phyloP scores from a whole-genome alignment of 2,797 vertebrate genomes.

The Crax fasciolata region DNA sequence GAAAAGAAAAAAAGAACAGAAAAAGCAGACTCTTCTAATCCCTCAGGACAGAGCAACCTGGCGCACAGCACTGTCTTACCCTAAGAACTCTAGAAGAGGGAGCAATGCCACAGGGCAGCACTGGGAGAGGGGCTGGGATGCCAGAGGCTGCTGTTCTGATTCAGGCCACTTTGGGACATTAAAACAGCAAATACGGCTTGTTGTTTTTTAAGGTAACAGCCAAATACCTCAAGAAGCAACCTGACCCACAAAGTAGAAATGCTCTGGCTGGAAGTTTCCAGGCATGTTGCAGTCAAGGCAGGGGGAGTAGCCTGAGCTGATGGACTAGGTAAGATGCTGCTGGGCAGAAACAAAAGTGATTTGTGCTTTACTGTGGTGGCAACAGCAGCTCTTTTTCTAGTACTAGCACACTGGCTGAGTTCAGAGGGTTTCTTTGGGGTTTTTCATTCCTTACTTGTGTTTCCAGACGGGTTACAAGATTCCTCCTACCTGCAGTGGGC shows the following conservation, averaged over 20 bases:
- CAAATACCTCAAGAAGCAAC: slow-evolving; percentile 4
- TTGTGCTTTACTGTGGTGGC: not conserved
- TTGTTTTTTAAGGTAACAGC: not conserved
- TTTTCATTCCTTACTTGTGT: slow-evolving; percentile 10
- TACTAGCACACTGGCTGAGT: not conserved
- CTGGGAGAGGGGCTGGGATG: not conserved
- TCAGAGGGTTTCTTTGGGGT: not conserved
- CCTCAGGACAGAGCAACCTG: not conserved
- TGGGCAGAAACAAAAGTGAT: slow-evolving; percentile 9
- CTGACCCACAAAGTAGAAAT: slow-evolving; percentile 17
- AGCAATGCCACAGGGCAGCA: not conserved
- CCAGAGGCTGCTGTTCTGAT: not conserved
- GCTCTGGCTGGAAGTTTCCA: not conserved
- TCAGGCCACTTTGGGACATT: not conserved
- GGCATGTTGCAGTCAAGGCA: not conserved
- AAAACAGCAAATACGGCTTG: not conserved
- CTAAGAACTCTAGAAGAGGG: not conserved
- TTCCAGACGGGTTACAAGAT: not conserved
- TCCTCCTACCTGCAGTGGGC: not conserved
- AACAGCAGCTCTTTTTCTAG: not conserved
- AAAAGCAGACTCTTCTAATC: not conserved
- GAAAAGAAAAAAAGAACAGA: not conserved
- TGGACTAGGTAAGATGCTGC: slow-evolving; percentile 21
- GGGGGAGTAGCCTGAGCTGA: not conserved
- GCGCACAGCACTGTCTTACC: not conserved